Percentiles rank a stretch among this genome's conserved stretches.
Evolutionary conservation across 2,113 vertebrate species (phyloP).

Genomic region (Rhizomys pruinosus): DNA sequence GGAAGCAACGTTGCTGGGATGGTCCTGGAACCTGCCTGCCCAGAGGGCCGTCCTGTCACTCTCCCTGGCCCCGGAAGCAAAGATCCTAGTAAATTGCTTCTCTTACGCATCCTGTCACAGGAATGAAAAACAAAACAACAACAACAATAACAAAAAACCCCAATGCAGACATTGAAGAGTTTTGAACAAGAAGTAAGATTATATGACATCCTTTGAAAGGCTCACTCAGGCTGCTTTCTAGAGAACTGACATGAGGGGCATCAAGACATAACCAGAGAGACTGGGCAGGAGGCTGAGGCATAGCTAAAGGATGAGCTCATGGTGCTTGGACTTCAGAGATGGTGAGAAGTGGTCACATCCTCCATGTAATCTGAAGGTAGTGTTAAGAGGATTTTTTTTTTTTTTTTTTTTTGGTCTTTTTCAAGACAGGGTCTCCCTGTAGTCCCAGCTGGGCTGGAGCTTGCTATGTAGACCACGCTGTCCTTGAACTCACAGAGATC

Average conservation of each 20-base stretch:
- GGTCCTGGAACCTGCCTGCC: no score
- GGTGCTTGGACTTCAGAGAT: background rate
- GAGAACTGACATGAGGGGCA: background rate
- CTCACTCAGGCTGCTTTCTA: background rate
- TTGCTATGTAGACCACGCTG: no score
- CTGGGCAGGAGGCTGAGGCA: background rate
- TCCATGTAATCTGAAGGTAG: background rate
- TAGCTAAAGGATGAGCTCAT: background rate
- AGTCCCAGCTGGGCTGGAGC: no score
- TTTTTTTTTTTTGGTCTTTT: no score
- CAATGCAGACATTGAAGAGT: background rate
- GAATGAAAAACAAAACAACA: background rate
- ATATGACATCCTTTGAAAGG: background rate
- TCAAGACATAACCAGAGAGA: background rate
- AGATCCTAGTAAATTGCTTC: background rate
- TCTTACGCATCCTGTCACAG: background rate
- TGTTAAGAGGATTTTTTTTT: no score
- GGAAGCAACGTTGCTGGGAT: no score
- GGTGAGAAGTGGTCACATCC: background rate
- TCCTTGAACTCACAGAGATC: no score
- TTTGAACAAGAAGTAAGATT: slow-evolving; percentile 28
- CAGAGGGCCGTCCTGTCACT: no score
- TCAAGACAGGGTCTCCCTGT: no score
- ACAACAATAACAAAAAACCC: background rate
- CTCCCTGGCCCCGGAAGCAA: no score